A percentile compares a stretch with the other conserved stretches of the same genome.
These are phyloP conservation scores for Lepus oiostolus DNA, from an alignment of 2,797 vertebrate genomes.

Conservation along the genomic window DNA sequence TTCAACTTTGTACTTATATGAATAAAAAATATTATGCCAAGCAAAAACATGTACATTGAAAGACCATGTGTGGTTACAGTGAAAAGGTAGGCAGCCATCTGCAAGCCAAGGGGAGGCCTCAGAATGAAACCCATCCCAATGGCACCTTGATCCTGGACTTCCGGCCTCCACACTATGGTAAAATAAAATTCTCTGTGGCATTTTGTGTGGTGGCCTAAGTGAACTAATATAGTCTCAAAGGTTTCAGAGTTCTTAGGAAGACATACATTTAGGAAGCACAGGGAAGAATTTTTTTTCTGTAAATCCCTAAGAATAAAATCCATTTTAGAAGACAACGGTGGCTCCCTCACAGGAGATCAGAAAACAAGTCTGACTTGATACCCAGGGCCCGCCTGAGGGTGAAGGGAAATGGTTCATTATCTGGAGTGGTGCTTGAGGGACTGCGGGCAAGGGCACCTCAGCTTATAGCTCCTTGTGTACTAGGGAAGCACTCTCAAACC, in stretches of 20 bases:
- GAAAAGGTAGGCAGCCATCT: not conserved
- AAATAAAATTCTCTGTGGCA: not conserved
- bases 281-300: not conserved
- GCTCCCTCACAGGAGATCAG: not conserved
- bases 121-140: not conserved
- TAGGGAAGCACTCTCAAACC: too few relatives aligned
- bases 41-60: not conserved
- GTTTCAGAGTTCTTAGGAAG: not conserved
- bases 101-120: not conserved
- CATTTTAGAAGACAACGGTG: conserved; percentile 25
- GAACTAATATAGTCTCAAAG: not conserved
- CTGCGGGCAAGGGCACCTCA: not conserved
- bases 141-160: not conserved
- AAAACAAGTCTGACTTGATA: conserved; percentile 1
- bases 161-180: not conserved
- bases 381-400: not conserved
- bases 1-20: not conserved
- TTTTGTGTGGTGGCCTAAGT: not conserved
- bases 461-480: not conserved
- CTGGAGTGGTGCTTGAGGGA: too few relatives aligned
- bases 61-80: not conserved
- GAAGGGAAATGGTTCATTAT: not conserved
- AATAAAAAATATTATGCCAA: not conserved
- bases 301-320: conserved; percentile 14
- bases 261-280: not conserved